Percentiles rank a stretch among this genome's conserved stretches.
Evolutionary conservation across 2,113 vertebrate genomes (phyloP).

Genomic region (human): GRCh38 chr6:148276501-148277000

Average conservation of each 20-base stretch:
- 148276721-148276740: background rate
- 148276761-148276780: background rate
- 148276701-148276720: background rate
- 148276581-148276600: background rate
- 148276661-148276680: background rate
- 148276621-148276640: background rate
- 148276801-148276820: background rate
- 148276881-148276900: background rate
- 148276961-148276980: background rate
- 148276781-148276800: background rate
- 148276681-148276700: background rate
- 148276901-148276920: background rate
- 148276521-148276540: background rate
- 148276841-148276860: background rate
- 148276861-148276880: background rate
- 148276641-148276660: background rate
- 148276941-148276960: background rate
- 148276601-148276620: background rate
- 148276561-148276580: too few relatives aligned
- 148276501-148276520: background rate
- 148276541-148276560: background rate
- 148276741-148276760: background rate
- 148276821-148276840: background rate
- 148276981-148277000: background rate
- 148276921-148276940: background rate